Base-by-base conservation (phyloP, 2,888 invertebrate genomes). In the Psococerastis gibbosa region DNA sequence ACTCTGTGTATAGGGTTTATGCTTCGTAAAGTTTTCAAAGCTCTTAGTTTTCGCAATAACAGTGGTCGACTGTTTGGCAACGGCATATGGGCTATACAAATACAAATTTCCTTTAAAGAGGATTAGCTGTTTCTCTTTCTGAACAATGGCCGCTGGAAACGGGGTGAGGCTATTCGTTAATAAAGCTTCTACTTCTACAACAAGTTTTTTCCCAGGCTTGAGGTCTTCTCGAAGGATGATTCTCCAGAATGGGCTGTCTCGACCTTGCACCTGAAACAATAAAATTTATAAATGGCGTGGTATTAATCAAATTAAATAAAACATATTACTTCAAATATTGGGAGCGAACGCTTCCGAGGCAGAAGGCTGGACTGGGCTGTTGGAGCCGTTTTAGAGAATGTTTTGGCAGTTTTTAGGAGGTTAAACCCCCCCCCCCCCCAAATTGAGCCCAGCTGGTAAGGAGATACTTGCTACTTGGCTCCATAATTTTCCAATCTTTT, bases 41-140 rank as follows among this genome's bases (percentile, higher is more conserved):
- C 72, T 80, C 51, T 78, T 73, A 0, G 88, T 78, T 38, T 81
- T 76, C 43, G 89, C 60, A 32, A 73, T 67, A 5, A 97, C 71
- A 8, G 69, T 75, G 0, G 91, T 87, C 50, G 79, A 87, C 61
- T 95, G 92, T 32, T 78, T 75, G 1, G 61, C 60, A 1, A 87
- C 78, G 45, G 65, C 59, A 60, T 97, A 98, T 0, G 91, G 87
- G 1, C 83, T 74, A 57, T 75, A 89, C 44, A 82, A 68, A 57
- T 88, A 84, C 45, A 84, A 69, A 56, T 79, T 87, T 20, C 91
- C 92, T 50, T 68, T 71, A 58, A 81, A 95, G 51, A 81, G 73
- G 1, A 98, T 87, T 49, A 91, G 68, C 57, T 99, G 98, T 54
- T 87, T 85, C 55, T 98, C 97, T 48, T 83, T 78, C 60, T 98